Percentiles rank a stretch among this genome's conserved stretches.
These are phyloP conservation scores for Lasioglossum villosulum DNA, from an alignment of 2,888 invertebrate species.

Conservation along the genomic window DNA sequence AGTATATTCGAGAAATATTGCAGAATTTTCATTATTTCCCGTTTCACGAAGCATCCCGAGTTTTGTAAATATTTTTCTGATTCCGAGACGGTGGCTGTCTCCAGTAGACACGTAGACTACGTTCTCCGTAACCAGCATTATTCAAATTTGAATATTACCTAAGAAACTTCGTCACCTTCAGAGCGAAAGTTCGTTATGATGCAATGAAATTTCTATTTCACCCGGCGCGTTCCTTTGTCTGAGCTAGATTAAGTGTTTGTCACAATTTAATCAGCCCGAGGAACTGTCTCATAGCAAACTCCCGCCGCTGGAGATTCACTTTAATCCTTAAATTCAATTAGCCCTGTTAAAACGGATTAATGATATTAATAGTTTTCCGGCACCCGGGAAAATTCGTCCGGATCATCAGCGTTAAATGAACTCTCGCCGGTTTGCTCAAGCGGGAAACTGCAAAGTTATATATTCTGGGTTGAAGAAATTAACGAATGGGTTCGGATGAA, in stretches of 20 bases:
- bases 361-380: background rate
- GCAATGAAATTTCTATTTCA: background rate
- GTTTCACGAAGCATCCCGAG: background rate
- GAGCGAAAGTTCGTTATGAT: background rate
- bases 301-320: background rate
- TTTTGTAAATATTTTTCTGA: background rate
- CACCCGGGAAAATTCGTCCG: background rate
- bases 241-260: background rate
- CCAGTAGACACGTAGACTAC: background rate
- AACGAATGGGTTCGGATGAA: background rate
- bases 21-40: background rate
- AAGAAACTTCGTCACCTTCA: background rate
- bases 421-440: background rate
- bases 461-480: background rate
- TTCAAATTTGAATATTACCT: background rate
- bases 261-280: background rate
- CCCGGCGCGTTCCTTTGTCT: background rate
- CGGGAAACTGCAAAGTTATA: background rate
- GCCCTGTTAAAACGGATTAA: background rate
- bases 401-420: background rate
- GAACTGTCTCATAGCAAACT: background rate
- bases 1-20: background rate
- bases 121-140: background rate
- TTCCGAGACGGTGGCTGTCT: background rate
- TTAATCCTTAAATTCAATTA: slow-evolving; percentile 15